A percentile compares a stretch with the other conserved stretches of the same genome.
These are phyloP conservation scores for Drosophila mimetica DNA, from an alignment of 2,888 invertebrate species.

Conservation along the genomic window DNA sequence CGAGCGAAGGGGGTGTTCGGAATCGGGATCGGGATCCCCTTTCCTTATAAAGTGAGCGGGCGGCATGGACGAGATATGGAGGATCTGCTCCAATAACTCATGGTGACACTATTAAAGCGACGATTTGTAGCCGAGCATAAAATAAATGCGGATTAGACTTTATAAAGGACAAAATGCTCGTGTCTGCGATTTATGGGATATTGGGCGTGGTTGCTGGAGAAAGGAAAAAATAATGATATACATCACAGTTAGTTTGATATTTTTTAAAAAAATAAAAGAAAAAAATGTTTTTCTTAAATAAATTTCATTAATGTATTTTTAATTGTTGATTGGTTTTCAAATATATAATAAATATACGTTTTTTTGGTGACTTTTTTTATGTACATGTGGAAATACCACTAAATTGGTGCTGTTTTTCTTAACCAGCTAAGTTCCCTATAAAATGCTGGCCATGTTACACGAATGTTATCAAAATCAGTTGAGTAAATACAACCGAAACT, in stretches of 20 bases:
- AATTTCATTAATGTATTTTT: no score
- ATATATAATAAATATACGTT: no score
- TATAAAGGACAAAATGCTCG: constrained; percentile 85
- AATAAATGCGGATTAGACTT: constrained; percentile 85
- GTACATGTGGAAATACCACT: not conserved
- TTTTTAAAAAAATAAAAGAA: no score
- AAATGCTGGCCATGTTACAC: constrained; percentile 70
- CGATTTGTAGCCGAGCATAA: constrained; percentile 84
- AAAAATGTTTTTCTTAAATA: no score
- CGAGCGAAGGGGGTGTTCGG: not conserved
- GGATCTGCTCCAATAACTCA: constrained; percentile 81
- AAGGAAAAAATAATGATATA: not conserved
- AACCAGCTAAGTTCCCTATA: constrained; percentile 1
- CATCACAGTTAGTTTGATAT: not conserved
- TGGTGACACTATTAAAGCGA: constrained; percentile 84
- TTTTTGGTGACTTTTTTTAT: no score
- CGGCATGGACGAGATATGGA: constrained; percentile 19
- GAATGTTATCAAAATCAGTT: constrained; percentile 84
- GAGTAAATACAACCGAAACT: constrained; percentile 77
- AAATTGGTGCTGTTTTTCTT: not conserved
- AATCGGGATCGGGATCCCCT: not conserved
- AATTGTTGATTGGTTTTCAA: no score
- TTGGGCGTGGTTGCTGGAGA: constrained; percentile 19
- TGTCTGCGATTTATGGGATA: constrained; percentile 80
- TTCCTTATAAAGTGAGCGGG: constrained; percentile 10